Evolutionary conservation across 64 coral and sea anemone species (phyloP), one percentile per base, ranked within the genome.

Genomic region (Catalaphyllia jardinei): DNA sequence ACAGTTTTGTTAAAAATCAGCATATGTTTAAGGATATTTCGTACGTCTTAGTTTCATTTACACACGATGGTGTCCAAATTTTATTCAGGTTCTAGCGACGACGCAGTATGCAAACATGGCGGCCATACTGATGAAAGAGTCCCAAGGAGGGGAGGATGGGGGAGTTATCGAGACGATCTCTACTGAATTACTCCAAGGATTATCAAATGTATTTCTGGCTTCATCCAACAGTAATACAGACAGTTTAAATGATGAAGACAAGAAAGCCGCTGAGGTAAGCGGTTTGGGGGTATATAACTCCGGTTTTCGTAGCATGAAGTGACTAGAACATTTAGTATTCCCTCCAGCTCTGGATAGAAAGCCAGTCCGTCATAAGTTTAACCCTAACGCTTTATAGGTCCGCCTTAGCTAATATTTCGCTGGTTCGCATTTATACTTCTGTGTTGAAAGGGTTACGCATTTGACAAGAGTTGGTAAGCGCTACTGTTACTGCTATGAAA

Each of bases 131-230:
- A 62, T 39, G 11, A 11, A 65, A 59, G 67, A 88, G 39, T 55
- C 93, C 29, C 5, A 29, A 39, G 69, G 74, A 27, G 93, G 86
- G 30, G 89, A 82, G 24, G 93, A 87, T 16, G 89, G 89, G 28
- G 77, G 77, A 75, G 6, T 84, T 18, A 95, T 95, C 75, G 89
- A 95, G 39, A 79, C 87, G 2, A 86, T 83, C 31, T 72, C 93
- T 19, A 74, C 6, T 59, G 83, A 87, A 38, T 57, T 80, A 55
- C 73, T 91, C 4, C 33, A 29, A 39, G 89, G 89, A 69, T 63
- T 80, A 19, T 87, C 88, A 55, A 95, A 95, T 79, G 20, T 91
- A 33, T 73, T 95, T 16, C 59, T 74, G 31, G 89, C 89, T 20
- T 91, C 83, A 35, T 71, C 89, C 15, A 16, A 51, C 52, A 91